Base-by-base conservation (phyloP, 2,797 vertebrate genomes). In the Characodon lateralis region DNA sequence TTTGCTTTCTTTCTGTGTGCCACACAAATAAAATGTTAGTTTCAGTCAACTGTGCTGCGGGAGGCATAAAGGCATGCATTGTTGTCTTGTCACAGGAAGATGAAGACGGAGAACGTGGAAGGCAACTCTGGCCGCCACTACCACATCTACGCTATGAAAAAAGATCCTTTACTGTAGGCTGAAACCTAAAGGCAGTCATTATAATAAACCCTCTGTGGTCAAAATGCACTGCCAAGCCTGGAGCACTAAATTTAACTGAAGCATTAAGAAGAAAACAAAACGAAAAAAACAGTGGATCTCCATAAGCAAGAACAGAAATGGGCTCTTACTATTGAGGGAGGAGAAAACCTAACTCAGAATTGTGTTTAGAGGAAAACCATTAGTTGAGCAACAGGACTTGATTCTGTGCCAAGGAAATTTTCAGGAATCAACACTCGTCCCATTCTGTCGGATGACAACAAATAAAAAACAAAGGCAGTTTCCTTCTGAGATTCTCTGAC, bases 101-200 rank as follows among this genome's bases (percentile, higher is more conserved):
- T 43, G n/a, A 73, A 84, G 82, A 84, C 74, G 86, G 82, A 90
- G 79, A 78, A 50, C 72, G 73, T 72, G 71, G 73, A 81, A 31
- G 71, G 82, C 71, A 84, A 83, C 82, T 51, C 65, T 6, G n/a
- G 72, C 71, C 79, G 73, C 74, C 82, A 79, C 76, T 78, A 82
- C 78, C 78, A 81, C 78, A 80, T 82, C 78, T 74, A 84, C 71
- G 59, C 41, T 77, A 77, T 76, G 68, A 75, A 83, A 84, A 73
- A 84, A 84, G 77, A 81, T 31, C 70, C 80, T 89, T 88, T 75
- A 74, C 74, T 89, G 58, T 58, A 87, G 78, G 80, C 26, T 86
- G 59, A 73, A 74, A 81, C 71, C 84, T 85, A 53, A 83, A 91
- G 80, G 83, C 85, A 35, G 74, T 89, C 76, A 91, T 93, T 92